Evolutionary conservation across 2,797 vertebrate genomes (phyloP).

Genomic region (Alfaro cultratus): DNA sequence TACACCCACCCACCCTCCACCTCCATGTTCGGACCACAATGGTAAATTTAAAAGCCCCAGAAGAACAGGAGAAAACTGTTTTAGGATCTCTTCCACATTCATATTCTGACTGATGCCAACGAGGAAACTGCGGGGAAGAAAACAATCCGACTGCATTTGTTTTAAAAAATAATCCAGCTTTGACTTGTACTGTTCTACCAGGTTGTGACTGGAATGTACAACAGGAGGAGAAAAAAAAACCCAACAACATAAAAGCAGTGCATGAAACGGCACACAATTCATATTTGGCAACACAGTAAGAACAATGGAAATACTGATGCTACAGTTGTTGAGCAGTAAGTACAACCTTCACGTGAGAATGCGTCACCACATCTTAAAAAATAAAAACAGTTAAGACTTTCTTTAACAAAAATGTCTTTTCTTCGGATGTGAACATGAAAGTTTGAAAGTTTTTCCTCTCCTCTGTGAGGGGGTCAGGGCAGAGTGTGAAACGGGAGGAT

Average conservation of each 20-base stretch:
- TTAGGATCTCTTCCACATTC: slow-evolving; percentile 71
- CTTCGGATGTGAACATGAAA: slow-evolving; percentile 60
- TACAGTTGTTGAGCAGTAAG: slow-evolving; percentile 76
- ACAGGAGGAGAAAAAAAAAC: slow-evolving; percentile 57
- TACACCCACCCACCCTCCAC: slow-evolving; percentile 12
- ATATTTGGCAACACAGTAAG: slow-evolving; percentile 83
- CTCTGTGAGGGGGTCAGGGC: slow-evolving; percentile 33
- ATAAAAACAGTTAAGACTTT: slow-evolving; percentile 71
- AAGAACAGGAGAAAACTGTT: slow-evolving; percentile 57
- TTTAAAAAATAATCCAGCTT: slow-evolving; percentile 58
- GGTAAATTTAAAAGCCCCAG: slow-evolving; percentile 54
- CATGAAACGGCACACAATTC: slow-evolving; percentile 71
- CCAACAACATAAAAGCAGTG: slow-evolving; percentile 64
- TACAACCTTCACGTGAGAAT: slow-evolving; percentile 80
- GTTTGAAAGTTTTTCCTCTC: slow-evolving; percentile 61
- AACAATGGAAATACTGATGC: slow-evolving; percentile 84
- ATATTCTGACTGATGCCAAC: slow-evolving; percentile 63
- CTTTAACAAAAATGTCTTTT: slow-evolving; percentile 75
- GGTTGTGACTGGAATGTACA: slow-evolving; percentile 77
- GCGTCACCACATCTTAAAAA: slow-evolving; percentile 71
- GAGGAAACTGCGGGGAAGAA: slow-evolving; percentile 56
- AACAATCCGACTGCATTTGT: slow-evolving; percentile 51
- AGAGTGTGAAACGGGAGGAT: slow-evolving; percentile 54
- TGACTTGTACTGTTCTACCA: slow-evolving; percentile 68
- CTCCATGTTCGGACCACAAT: slow-evolving; percentile 31